Percentiles rank a stretch among this genome's conserved stretches.
These are phyloP conservation scores for Chanos chanos DNA, from an alignment of 2,797 vertebrate species.

Conservation along the genomic window DNA sequence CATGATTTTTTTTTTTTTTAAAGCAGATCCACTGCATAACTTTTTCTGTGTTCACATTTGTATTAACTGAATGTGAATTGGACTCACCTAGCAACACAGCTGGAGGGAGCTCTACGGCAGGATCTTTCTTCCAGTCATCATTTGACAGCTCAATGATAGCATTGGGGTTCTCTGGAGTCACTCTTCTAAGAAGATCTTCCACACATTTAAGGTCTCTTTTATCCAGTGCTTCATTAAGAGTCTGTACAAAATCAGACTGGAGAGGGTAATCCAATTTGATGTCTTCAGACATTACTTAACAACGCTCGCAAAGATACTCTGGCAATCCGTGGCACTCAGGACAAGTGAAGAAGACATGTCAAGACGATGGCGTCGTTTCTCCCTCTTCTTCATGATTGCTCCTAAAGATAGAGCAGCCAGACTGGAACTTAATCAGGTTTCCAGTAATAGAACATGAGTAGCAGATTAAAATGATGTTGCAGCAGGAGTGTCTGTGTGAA, in stretches of 20 bases:
- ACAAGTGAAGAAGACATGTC: too few relatives aligned
- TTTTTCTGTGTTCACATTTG: background rate
- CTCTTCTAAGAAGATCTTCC: constrained; percentile 39
- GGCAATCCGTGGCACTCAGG: too few relatives aligned
- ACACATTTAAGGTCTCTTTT: constrained; percentile 33
- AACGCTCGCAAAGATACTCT: background rate
- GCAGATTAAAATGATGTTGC: background rate
- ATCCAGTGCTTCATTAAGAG: constrained; percentile 53
- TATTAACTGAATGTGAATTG: background rate
- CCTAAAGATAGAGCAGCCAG: constrained; percentile 25
- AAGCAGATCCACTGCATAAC: background rate
- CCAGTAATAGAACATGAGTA: constrained; percentile 14
- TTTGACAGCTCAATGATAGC: constrained; percentile 62
- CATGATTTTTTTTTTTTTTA: too few relatives aligned
- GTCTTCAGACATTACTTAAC: constrained; percentile 28
- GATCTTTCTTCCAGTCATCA: constrained; percentile 70
- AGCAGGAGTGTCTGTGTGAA: background rate
- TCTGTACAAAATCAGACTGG: constrained; percentile 50
- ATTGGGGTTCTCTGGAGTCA: constrained; percentile 43
- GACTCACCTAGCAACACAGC: constrained; percentile 60
- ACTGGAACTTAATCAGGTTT: constrained; percentile 26
- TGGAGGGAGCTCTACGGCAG: constrained; percentile 52
- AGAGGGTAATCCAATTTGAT: constrained; percentile 49
- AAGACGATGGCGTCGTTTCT: too few relatives aligned
- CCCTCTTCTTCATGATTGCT: constrained; percentile 6